phyloP scores from a whole-genome alignment of 35 echinoderm and acorn worm species.

The Heliocidaris erythrogramma region DNA sequence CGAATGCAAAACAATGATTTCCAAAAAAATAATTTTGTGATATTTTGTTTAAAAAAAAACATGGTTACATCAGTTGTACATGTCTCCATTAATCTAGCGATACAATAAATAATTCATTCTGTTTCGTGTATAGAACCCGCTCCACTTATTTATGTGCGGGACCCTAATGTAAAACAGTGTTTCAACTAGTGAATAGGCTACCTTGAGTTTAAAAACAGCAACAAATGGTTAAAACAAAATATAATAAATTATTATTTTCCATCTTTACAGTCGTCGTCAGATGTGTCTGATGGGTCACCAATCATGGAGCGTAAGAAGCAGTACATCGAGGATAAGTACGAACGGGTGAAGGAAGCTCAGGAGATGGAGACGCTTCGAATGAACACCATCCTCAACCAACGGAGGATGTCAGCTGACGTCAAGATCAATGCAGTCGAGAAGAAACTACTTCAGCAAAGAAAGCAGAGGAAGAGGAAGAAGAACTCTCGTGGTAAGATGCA shows the following conservation, averaged over 20 bases:
- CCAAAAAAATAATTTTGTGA: too few relatives aligned
- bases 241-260: not conserved
- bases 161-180: too few relatives aligned
- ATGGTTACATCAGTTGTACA: too few relatives aligned
- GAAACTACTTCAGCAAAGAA: constrained; percentile 31
- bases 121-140: too few relatives aligned
- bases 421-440: constrained; percentile 35
- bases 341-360: constrained; percentile 40
- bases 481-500: not conserved
- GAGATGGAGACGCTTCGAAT: constrained; percentile 25
- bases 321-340: constrained; percentile 30
- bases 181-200: too few relatives aligned
- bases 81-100: too few relatives aligned
- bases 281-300: not conserved
- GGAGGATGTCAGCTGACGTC: constrained; percentile 36
- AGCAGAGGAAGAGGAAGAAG: constrained; percentile 36
- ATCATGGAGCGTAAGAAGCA: constrained; percentile 38
- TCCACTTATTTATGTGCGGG: too few relatives aligned
- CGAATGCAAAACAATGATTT: too few relatives aligned
- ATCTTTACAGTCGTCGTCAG: not conserved
- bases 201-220: too few relatives aligned
- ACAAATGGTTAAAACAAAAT: too few relatives aligned
- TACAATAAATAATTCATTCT: too few relatives aligned
- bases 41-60: too few relatives aligned
- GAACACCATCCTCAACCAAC: constrained; percentile 48